Base-by-base conservation (phyloP, 2,888 invertebrate genomes). In the Andrena dorsata region DNA sequence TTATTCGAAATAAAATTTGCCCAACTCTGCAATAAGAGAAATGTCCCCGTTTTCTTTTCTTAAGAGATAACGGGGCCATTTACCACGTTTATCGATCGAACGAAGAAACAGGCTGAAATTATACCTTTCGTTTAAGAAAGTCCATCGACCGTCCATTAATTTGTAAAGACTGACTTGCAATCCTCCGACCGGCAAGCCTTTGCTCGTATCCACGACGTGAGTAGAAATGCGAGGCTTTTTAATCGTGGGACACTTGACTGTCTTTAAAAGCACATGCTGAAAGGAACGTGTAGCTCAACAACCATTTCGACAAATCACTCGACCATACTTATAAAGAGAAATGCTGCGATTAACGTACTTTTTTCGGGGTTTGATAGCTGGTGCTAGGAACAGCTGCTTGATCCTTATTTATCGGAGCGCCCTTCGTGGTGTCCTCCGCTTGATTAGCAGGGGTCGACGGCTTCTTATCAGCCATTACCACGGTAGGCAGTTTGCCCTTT, bases 191-290 rank as follows among this genome's bases (percentile, higher is more conserved):
- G 97, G 96, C 63, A 93, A 92, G 0, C 98, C 98, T 63, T 95
- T 95, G 0, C 96, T 95, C 0, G 96, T 96, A 88, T 98, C 97
- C 80, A 97, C 93, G 0, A 97, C 96, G 92, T 97, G 97, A 0
- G 97, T 96, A 0, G 97, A 96, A 86, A 98, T 95, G 2, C 96
- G 95, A 0, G 96, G 95, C 63, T 95, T 95, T 61, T 86, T 89
- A 7, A 76, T 30, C n/a, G 65, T 0, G 0, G 61, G 32, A 13
- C 23, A 32, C 70, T 80, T 84, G 7, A 74, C 6, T 3, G 77
- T 16, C 51, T 87, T 80, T 26, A 82, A 28, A 41, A 77, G 69
- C 10, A 84, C 69, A 13, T 81, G 84, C 87, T 88, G 32, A 7
- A 88, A 85, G 3, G 35, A 71, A 41, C 4, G 23, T 51, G 8